A percentile compares a stretch with the other conserved stretches of the same genome.
These are phyloP conservation scores for Thryonomys swinderianus DNA, from an alignment of 2,113 vertebrate genomes.

Conservation along the genomic window DNA sequence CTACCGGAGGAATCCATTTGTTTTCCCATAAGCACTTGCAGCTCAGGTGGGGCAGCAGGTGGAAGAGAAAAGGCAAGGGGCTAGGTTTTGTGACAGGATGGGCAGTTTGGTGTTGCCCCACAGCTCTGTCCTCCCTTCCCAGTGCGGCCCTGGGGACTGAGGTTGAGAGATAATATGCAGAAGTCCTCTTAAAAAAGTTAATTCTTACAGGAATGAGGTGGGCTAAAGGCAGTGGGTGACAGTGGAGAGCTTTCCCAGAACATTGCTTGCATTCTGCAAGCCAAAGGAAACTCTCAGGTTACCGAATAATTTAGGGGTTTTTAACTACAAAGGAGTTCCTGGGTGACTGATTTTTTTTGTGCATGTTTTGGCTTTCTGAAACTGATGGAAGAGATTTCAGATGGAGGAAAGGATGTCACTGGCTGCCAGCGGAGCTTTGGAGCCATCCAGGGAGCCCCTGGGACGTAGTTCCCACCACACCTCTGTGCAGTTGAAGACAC, in stretches of 20 bases:
- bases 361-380: constrained; percentile 55
- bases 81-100: background rate
- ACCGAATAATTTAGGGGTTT: background rate
- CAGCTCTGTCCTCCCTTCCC: background rate
- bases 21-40: background rate
- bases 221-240: background rate
- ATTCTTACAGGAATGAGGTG: background rate
- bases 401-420: background rate
- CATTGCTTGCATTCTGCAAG: constrained; percentile 10
- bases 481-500: background rate
- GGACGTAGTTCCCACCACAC: background rate
- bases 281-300: constrained; percentile 9
- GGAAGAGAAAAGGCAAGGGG: background rate
- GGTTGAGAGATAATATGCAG: background rate
- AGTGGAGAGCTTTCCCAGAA: background rate
- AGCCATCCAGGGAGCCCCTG: background rate
- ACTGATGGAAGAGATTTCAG: constrained; percentile 30
- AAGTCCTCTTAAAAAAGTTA: constrained; percentile 19
- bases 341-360: background rate
- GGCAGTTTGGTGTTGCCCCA: no score
- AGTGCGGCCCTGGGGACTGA: background rate
- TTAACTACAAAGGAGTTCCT: background rate
- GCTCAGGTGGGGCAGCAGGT: background rate
- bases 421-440: background rate
- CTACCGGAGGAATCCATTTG: background rate